phyloP scores from a whole-genome alignment of 2,888 invertebrate genomes.

The Carcina quercana region DNA sequence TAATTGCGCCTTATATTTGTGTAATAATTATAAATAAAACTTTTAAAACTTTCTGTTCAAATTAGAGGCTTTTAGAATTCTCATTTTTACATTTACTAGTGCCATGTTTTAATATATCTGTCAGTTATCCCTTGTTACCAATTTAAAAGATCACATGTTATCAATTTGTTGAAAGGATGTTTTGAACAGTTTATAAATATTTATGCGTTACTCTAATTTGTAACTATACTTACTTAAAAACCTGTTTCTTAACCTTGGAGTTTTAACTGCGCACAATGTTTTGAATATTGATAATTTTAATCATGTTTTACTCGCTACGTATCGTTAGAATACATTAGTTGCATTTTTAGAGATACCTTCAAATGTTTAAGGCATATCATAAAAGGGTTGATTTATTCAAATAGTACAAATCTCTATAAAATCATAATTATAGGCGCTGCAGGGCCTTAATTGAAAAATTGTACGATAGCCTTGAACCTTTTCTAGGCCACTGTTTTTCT shows the following conservation, averaged over 20 bases:
- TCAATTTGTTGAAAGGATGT: neutral
- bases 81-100: neutral
- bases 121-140: too few species aligned
- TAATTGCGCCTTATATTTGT: conserved; percentile 52
- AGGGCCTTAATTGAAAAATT: conserved; percentile 3
- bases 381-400: too few species aligned
- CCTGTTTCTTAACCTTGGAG: conserved; percentile 15
- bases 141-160: too few species aligned
- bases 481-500: too few species aligned
- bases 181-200: conserved; percentile 1
- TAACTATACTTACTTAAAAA: neutral
- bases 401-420: too few species aligned
- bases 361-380: too few species aligned
- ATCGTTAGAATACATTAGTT: too few species aligned
- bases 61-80: neutral
- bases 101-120: neutral
- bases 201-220: neutral
- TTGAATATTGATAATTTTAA: conserved; percentile 14
- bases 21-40: conserved; percentile 18
- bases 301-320: too few species aligned
- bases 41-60: neutral
- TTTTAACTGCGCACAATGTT: conserved; percentile 29
- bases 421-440: conserved; percentile 1
- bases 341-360: too few species aligned
- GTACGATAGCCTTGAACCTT: too few species aligned